Evolutionary conservation across 2,113 vertebrate species (phyloP).

Genomic region (Aspiorhynchus laticeps): DNA sequence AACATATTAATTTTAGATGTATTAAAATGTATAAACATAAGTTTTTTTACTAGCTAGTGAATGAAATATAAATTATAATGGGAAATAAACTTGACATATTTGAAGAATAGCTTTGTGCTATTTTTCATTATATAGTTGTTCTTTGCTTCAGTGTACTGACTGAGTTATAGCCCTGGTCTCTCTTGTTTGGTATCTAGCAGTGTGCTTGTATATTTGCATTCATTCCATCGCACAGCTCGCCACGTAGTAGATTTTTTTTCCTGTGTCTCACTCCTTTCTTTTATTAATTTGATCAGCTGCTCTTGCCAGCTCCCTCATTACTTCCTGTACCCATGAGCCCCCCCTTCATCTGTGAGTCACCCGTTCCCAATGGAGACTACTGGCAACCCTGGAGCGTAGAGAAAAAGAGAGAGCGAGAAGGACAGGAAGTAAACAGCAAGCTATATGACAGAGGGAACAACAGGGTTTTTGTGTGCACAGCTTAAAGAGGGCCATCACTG

Average conservation of each 20-base stretch:
- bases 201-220: not conserved
- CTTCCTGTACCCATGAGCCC: constrained; percentile 26
- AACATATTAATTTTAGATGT: not conserved
- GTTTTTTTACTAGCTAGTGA: not conserved
- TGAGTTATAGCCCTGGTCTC: not conserved
- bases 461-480: not conserved
- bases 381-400: constrained; percentile 24
- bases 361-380: not conserved
- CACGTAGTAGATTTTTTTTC: not conserved
- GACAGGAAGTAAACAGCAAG: constrained; percentile 17
- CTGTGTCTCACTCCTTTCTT: not conserved
- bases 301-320: constrained; percentile 17
- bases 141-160: not conserved
- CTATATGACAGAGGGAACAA: constrained; percentile 21
- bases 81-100: not conserved
- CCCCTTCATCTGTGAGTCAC: constrained; percentile 35
- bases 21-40: not conserved
- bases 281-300: constrained; percentile 34
- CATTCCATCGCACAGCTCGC: not conserved
- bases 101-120: not conserved
- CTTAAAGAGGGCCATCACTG: constrained; percentile 27
- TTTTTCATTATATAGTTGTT: not conserved
- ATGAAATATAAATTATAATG: not conserved
- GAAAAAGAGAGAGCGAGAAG: constrained; percentile 14
- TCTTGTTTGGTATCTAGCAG: not conserved